Percentiles rank a stretch among this genome's conserved stretches.
These are phyloP conservation scores for Oophaga sylvatica DNA, from an alignment of 2,797 vertebrate species.

Conservation along the genomic window DNA sequence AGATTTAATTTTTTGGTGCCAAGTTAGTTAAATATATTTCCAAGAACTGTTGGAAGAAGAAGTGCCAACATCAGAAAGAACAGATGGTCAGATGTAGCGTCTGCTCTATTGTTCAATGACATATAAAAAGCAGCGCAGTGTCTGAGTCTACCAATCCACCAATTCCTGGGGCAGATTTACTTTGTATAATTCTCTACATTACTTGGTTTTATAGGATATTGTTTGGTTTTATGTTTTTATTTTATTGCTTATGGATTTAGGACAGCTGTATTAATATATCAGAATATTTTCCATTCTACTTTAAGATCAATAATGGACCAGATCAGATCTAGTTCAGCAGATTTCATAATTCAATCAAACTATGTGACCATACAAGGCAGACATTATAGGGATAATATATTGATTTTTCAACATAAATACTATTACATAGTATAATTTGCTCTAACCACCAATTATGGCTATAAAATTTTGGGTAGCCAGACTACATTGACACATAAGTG, in stretches of 20 bases:
- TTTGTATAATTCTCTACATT: constrained; percentile 2
- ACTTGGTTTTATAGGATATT: constrained; percentile 6
- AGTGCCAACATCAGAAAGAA: constrained; percentile 54
- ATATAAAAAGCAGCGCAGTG: constrained; percentile 40
- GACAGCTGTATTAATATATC: neutral
- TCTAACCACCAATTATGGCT: no score
- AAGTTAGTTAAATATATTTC: constrained; percentile 62
- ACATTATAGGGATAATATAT: no score
- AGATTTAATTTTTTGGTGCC: constrained; percentile 56
- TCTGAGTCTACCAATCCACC: constrained; percentile 13
- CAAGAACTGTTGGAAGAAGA: constrained; percentile 57
- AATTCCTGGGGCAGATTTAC: constrained; percentile 17
- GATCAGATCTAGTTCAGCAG: neutral
- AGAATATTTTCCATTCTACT: neutral
- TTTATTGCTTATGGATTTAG: neutral
- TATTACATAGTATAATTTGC: no score
- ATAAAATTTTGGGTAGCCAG: no score
- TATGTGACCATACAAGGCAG: no score
- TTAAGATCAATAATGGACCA: neutral
- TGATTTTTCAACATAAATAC: no score
- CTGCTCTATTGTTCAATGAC: constrained; percentile 60
- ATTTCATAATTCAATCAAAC: neutral
- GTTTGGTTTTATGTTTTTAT: neutral
- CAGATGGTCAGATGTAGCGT: constrained; percentile 60
- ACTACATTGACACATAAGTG: no score